Evolutionary conservation across 2,113 vertebrate species (phyloP), one percentile per base, ranked within the genome.

Genomic region (Ammodytes marinus): DNA sequence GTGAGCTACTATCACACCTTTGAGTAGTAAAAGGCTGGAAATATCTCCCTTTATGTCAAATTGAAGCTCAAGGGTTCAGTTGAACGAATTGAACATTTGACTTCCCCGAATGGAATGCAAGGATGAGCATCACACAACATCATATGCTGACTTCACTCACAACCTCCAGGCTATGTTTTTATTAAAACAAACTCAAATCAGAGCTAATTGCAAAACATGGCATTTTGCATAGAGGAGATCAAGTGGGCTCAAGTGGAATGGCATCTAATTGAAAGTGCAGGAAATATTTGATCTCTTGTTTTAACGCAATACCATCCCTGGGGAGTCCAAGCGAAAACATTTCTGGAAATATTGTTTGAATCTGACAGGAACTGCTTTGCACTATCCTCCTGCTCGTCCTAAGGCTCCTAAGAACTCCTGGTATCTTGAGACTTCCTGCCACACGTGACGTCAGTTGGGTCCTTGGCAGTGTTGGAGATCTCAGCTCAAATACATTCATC

Each of bases 111-210:
- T 27, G 52, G 12, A 67, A 46, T 10, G 55, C 17, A 5, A 74
- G 19, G 11, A 60, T 69, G 37, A 75, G 61, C 65, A 77, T 80
- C 59, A 70, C 27, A 27, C 27, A 27, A 27, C 27, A 27, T 27
- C 27, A 12, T 50, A 57, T 73, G 58, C 43, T 27, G 42, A 65
- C 63, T 66, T 69, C 74, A 71, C 74, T 69, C 67, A 35, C 65
- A 63, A 82, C 84, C 86, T 86, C 49, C 43, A 46, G 87, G 85
- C 78, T 4, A 73, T 70, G 10, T 85, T 88, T 27, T 90, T 79
- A 86, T 88, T 86, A 87, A 92, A 85, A 89, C 59, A 79, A 88
- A 89, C 59, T 65, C 27, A 69, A 80, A 89, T 84, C 73, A 63
- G 15, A 76, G 61, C 74, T 88, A 87, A 91, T 86, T 90, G 85